A percentile compares a stretch with the other conserved stretches of the same genome.
Evolutionary conservation across 2,888 invertebrate species (phyloP).

Genomic region (Plagodis dolabraria): DNA sequence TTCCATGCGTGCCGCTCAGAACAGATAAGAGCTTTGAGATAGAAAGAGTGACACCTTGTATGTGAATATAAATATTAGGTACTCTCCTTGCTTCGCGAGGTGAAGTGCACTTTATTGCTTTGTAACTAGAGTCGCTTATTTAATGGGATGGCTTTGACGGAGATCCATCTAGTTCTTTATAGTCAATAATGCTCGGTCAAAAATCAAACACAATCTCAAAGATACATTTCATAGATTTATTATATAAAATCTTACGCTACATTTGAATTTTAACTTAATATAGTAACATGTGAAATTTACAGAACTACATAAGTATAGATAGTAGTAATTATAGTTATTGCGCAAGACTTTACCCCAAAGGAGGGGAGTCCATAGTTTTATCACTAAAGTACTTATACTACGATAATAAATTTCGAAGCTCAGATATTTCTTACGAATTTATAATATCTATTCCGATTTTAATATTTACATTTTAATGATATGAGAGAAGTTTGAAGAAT

Average conservation of each 20-base stretch:
- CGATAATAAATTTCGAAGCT: conserved; percentile 80
- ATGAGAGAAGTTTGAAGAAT: conserved; percentile 74
- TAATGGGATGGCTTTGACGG: no score
- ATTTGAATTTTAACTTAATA: conserved; percentile 78
- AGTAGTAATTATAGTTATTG: conserved; percentile 83
- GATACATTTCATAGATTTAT: conserved; percentile 84
- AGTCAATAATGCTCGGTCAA: neutral
- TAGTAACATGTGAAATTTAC: conserved; percentile 84
- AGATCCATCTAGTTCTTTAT: neutral
- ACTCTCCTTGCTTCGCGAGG: no score
- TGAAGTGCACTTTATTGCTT: no score
- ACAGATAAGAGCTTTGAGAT: no score
- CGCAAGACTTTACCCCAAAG: conserved; percentile 70
- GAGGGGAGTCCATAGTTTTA: conserved; percentile 66
- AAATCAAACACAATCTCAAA: conserved; percentile 65
- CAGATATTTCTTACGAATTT: conserved; percentile 80
- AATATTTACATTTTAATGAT: conserved; percentile 76
- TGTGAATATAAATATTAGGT: no score
- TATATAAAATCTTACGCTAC: conserved; percentile 85
- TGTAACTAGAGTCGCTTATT: no score
- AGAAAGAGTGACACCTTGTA: no score
- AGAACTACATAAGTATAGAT: conserved; percentile 78
- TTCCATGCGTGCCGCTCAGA: no score
- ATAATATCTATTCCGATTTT: conserved; percentile 63
- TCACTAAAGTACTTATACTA: conserved; percentile 76